Evolutionary conservation across 2,797 vertebrate genomes (phyloP), one percentile per base, ranked within the genome.

Genomic region (Lophius americanus): DNA sequence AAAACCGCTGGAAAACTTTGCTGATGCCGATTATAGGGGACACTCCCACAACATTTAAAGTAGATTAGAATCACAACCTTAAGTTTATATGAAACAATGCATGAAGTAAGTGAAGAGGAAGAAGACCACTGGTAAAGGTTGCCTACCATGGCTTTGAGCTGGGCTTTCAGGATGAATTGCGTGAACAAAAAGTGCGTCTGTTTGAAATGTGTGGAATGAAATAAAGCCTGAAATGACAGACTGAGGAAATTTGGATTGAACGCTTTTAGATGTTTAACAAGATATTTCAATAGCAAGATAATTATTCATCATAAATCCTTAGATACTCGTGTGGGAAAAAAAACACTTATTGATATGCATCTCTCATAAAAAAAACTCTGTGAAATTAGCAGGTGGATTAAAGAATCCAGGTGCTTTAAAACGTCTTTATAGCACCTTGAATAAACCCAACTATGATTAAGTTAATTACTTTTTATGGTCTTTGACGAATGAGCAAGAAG

Each of bases 331-430:
- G 60, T 54, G 54, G 75, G n/a, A n/a, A 64, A 68, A 67, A 10
- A 42, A 41, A 4, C 32, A 51, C 61, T 14, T 9, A 9, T n/a
- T 54, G 44, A 64, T 80, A 58, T 43, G 23, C 42, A 57, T 47
- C 52, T 70, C 60, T 53, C 60, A 65, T 13, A 4, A 52, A 11
- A 52, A 11, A 49, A 61, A 65, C 9, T 7, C 47, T 50, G 48
- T 43, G 56, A 70, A 62, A 64, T 47, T 12, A 54, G 39, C 37
- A 65, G 52, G 51, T 55, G 14, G 11, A 65, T 39, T 39, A 49
- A 52, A 52, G 23, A 66, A 75, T 76, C 61, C 76, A 73, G 64
- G 60, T 83, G 80, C 79, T 79, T 78, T 78, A 55, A 76, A 59
- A 68, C 67, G 72, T 63, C 48, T 71, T 41, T 44, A n/a, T 49